These are phyloP conservation scores for Petrosia ficiformis DNA, from an alignment of 37 sponge, comb jelly and placozoan species.

Conservation along the genomic window DNA sequence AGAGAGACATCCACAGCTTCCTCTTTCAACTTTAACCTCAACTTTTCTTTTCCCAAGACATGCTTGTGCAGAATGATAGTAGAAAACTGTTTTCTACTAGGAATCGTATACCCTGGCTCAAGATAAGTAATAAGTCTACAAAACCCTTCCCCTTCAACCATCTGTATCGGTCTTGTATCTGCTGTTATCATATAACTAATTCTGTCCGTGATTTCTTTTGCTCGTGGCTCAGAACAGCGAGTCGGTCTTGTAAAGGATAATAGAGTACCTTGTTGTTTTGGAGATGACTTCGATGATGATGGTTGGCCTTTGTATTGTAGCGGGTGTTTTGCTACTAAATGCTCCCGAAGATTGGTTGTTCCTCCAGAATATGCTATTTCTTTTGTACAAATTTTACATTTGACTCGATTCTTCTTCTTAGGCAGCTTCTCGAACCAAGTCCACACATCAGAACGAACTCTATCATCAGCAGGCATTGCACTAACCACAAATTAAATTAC, in stretches of 20 bases:
- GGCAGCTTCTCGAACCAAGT: constrained; percentile 5
- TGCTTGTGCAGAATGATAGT: neutral
- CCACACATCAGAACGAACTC: constrained; percentile 30
- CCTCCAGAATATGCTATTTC: constrained; percentile 7
- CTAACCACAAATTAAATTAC: no score
- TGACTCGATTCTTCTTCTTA: neutral
- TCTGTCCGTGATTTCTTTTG: constrained; percentile 10
- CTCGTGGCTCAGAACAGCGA: neutral
- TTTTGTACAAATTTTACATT: neutral
- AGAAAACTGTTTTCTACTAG: neutral
- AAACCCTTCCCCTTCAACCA: constrained; percentile 25
- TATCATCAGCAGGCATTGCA: no score
- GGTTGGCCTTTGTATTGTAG: neutral
- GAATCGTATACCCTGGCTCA: constrained; percentile 11
- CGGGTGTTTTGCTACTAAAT: constrained; percentile 5
- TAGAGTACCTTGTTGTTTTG: neutral
- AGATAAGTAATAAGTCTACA: neutral
- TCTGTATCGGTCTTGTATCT: constrained; percentile 1
- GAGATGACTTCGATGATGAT: neutral
- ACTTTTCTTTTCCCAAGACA: neutral
- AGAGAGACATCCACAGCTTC: neutral
- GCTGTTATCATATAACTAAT: constrained; percentile 4
- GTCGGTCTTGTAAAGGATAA: neutral
- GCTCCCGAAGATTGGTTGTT: constrained; percentile 15
- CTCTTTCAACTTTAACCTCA: constrained; percentile 2